These are phyloP conservation scores for Drosophila sordidula DNA, from an alignment of 2,888 invertebrate species.

Conservation along the genomic window DNA sequence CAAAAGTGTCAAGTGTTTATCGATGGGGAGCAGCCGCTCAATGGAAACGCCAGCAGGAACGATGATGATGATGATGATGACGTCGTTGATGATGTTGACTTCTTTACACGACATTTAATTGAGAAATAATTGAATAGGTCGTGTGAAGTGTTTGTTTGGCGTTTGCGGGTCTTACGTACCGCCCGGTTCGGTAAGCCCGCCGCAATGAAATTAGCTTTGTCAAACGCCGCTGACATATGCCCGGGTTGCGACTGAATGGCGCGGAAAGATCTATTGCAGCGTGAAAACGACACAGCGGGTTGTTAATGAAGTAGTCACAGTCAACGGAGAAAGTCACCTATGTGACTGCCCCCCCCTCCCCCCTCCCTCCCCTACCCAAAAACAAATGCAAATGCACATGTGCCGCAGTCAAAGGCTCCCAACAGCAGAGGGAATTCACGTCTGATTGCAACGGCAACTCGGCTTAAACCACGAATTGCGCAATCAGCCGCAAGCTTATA, in stretches of 20 bases:
- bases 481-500: conserved; percentile 71
- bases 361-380: background rate
- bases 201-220: conserved; percentile 77
- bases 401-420: conserved; percentile 53
- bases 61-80: conserved; percentile 26
- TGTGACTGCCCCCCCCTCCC: background rate
- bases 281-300: conserved; percentile 71
- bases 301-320: conserved; percentile 79
- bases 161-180: conserved; percentile 45
- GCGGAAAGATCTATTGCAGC: conserved; percentile 75
- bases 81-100: conserved; percentile 41
- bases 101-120: conserved; percentile 81
- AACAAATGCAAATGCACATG: conserved; percentile 28
- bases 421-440: conserved; percentile 33
- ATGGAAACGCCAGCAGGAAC: conserved; percentile 17
- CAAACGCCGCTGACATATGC: conserved; percentile 69
- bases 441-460: conserved; percentile 43
- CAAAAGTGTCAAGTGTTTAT: conserved; percentile 70
- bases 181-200: conserved; percentile 39
- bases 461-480: conserved; percentile 41
- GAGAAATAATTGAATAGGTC: conserved; percentile 84
- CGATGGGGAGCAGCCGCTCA: conserved; percentile 26
- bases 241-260: conserved; percentile 59
- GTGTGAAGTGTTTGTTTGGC: conserved; percentile 83
- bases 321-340: conserved; percentile 65